phyloP scores from a whole-genome alignment of 1,140 invertebrate genomes.

The Stegodyphus mimosarum region DNA sequence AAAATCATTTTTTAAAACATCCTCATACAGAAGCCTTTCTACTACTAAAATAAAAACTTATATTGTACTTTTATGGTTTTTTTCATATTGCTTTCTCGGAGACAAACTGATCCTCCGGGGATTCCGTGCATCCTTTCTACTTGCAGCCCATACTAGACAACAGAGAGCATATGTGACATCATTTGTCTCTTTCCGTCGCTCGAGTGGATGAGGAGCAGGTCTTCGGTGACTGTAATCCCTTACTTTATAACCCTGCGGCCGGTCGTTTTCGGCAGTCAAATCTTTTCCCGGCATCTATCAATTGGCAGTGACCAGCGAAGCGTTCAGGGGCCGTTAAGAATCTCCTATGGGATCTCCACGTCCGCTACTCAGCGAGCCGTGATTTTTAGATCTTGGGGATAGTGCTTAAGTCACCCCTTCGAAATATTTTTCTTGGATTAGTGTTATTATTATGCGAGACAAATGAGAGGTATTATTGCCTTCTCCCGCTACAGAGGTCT shows the following conservation, averaged over 20 bases:
- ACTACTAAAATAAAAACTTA: too few relatives aligned
- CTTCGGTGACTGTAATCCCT: too few relatives aligned
- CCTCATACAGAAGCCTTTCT: too few relatives aligned
- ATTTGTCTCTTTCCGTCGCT: background rate
- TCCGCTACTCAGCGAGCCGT: slow-evolving; percentile 17
- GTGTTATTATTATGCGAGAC: slow-evolving; percentile 38
- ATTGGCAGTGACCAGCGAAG: slow-evolving; percentile 29
- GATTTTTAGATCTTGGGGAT: slow-evolving; percentile 34
- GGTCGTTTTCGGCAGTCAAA: slow-evolving; percentile 15
- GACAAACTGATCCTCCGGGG: too few relatives aligned
- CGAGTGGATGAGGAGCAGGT: background rate
- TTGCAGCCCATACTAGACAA: too few relatives aligned
- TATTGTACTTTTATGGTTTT: too few relatives aligned
- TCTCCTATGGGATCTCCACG: slow-evolving; percentile 16
- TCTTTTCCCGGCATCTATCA: slow-evolving; percentile 29
- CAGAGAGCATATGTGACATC: too few relatives aligned
- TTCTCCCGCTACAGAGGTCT: background rate
- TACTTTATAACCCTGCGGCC: slow-evolving; percentile 44
- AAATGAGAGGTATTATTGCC: slow-evolving; percentile 33
- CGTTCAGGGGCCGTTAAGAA: slow-evolving; percentile 30
- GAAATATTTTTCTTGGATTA: slow-evolving; percentile 29
- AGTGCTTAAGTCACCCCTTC: background rate
- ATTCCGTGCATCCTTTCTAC: too few relatives aligned
- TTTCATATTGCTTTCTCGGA: too few relatives aligned
- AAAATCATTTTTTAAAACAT: too few relatives aligned